These are phyloP conservation scores for Xylota segnis DNA, from an alignment of 2,888 invertebrate species.

Conservation along the genomic window DNA sequence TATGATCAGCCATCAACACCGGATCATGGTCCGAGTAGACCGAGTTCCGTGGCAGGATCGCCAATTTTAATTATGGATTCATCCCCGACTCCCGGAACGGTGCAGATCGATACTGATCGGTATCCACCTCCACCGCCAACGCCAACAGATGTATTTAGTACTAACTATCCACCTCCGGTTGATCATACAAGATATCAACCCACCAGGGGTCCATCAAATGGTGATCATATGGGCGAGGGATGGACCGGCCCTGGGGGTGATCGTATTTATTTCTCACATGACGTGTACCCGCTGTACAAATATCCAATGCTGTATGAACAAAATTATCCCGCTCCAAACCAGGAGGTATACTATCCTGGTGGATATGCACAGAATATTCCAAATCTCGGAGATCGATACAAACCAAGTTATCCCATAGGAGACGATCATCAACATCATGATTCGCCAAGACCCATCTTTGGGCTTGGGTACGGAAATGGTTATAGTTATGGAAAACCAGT, in stretches of 20 bases:
- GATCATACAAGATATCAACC: conserved; percentile 70
- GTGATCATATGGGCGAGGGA: conserved; percentile 72
- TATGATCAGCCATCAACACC: conserved; percentile 45
- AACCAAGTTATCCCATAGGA: conserved; percentile 78
- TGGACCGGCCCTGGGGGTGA: conserved; percentile 77
- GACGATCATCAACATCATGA: conserved; percentile 78
- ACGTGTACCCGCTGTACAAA: conserved; percentile 83
- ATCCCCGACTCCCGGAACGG: conserved; percentile 78
- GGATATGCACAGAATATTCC: conserved; percentile 84
- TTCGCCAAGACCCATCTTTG: conserved; percentile 82
- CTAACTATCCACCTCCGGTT: conserved; percentile 67
- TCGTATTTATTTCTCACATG: conserved; percentile 83
- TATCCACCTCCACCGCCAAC: conserved; percentile 66
- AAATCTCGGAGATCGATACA: conserved; percentile 81
- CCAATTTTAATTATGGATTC: conserved; percentile 81
- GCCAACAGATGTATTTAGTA: conserved; percentile 77
- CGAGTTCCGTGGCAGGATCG: conserved; percentile 78
- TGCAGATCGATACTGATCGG: conserved; percentile 61
- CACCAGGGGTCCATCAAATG: conserved; percentile 47
- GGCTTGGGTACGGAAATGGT: conserved; percentile 83
- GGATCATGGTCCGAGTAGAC: conserved; percentile 59
- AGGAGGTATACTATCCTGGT: conserved; percentile 82
- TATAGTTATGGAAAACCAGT: conserved; percentile 83
- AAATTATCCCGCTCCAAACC: conserved; percentile 84
- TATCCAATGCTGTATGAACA: conserved; percentile 84